Evolutionary conservation across 2,797 vertebrate species (phyloP), one percentile per base, ranked within the genome.

Genomic region (Microchirus variegatus): DNA sequence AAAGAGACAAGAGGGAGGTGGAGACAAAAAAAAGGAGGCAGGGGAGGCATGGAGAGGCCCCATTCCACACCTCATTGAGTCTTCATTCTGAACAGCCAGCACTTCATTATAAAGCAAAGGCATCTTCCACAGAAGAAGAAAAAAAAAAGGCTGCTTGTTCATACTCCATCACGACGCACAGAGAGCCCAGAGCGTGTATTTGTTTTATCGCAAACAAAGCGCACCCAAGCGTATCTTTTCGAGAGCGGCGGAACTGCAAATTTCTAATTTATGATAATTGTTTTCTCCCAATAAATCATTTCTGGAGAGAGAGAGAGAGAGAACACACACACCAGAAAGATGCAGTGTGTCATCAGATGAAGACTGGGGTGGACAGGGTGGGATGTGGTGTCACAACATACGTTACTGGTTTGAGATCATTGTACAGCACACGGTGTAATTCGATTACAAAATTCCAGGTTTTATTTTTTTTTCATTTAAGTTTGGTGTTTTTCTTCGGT

Each of bases 191-290:
- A 48, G 56, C 65, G 52, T 40, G 19, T 69, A 76, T 87, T 86
- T 84, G 72, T 80, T 81, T 70, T 71, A 76, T 65, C 41, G 40
- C 78, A 67, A 79, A 58, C 80, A 78, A 63, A 60, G 55, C 44
- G 81, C 72, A 51, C 16, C 63, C 43, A 8, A 73, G 81, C 66
- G n/a, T 56, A 3, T 67, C 73, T 60, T 60, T 49, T 22, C 1
- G 43, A 66, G 46, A 16, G 44, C 57, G 72, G 64, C 44, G 14
- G 49, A 13, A 13, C 15, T 4, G 53, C 67, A 61, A 22, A 67
- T 85, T 82, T 72, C 63, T 84, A 83, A 88, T 89, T 88, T 83
- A 85, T 86, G 77, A 81, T 87, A 85, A 87, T 86, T 85, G 81
- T 81, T 68, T 72, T 66, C 65, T 70, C 10, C 67, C 48, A 71